Evolutionary conservation across 2,888 invertebrate genomes (phyloP), one percentile per base, ranked within the genome.

Genomic region (Nephrocerus scutellatus): DNA sequence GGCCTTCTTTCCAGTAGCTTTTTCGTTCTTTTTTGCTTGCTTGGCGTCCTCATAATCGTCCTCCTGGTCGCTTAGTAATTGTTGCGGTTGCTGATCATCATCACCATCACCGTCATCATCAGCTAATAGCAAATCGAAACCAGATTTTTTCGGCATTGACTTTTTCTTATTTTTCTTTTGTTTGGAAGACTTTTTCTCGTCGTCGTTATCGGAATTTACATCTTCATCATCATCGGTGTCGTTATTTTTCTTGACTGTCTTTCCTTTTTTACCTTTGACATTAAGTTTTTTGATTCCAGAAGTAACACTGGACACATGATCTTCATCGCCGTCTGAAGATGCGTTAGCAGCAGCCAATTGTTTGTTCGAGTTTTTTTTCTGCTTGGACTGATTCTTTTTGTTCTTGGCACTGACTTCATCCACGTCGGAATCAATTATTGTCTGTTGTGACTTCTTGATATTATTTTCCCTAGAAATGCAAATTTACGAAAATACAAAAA

Each of bases 111-210:
- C 66, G 14, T 73, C 77, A 46, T 72, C 75, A 57, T 80, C 78
- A 50, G 79, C 81, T 66, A 79, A 74, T 46, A 84, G 64, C 14
- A 84, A 65, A 41, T 82, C 77, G 63, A 84, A 84, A 14, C 75
- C 76, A 57, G 77, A 77, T 54, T 73, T 74, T 54, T 73, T 74
- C 47, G 59, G 53, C 20, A 65, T 59, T 41, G 61, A 62, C 10
- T 56, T 51, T 20, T 56, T 52, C 13, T 42, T 43, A 13, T 43
- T 55, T 44, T 68, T 65, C 39, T 71, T 72, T 30, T 50, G 49
- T 37, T 71, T 70, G 30, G 59, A 53, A 7, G 28, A 28, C 16
- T 42, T 44, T 57, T 70, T 53, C 51, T 68, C 57, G 61, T 70
- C 54, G 58, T 70, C 57, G 56, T 68, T 60, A 29, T 76, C 75